A percentile compares a stretch with the other conserved stretches of the same genome.
Conservation (phyloP, 1,140 invertebrate genomes). For the Schlechtendalia chinensis region DNA sequence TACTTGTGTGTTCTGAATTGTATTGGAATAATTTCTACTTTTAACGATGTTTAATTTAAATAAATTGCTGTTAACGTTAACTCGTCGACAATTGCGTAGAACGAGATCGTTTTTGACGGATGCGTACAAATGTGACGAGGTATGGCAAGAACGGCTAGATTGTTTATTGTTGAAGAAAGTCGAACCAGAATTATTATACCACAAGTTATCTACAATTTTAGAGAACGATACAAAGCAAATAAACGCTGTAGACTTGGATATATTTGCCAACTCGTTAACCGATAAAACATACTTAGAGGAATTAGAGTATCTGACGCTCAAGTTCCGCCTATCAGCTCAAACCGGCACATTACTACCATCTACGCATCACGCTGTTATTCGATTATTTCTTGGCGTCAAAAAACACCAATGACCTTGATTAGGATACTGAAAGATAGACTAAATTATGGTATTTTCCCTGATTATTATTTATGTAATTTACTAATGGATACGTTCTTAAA, state of each 20-base stretch:
- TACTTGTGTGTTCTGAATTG: not conserved
- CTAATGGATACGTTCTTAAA: slow-evolving; percentile 79
- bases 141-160: slow-evolving; percentile 66
- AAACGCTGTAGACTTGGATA: slow-evolving; percentile 71
- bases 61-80: not conserved
- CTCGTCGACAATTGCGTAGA: not conserved
- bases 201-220: slow-evolving; percentile 64
- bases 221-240: slow-evolving; percentile 58
- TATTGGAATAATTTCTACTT: not conserved
- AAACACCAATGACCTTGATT: slow-evolving; percentile 65
- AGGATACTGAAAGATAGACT: slow-evolving; percentile 75
- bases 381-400: slow-evolving; percentile 65
- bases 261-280: slow-evolving; percentile 66
- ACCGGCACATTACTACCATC: slow-evolving; percentile 71
- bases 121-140: slow-evolving; percentile 66
- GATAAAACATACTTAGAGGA: slow-evolving; percentile 63
- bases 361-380: slow-evolving; percentile 76
- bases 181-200: slow-evolving; percentile 64
- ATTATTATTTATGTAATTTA: slow-evolving; percentile 74
- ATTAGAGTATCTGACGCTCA: slow-evolving; percentile 67
- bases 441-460: slow-evolving; percentile 86
- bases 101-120: slow-evolving; percentile 62
- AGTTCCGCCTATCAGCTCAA: slow-evolving; percentile 68
- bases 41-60: too few relatives aligned
- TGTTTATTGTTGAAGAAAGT: slow-evolving; percentile 65